phyloP scores from a whole-genome alignment of 1,140 invertebrate species.

The Parasteatoda tepidariorum region DNA sequence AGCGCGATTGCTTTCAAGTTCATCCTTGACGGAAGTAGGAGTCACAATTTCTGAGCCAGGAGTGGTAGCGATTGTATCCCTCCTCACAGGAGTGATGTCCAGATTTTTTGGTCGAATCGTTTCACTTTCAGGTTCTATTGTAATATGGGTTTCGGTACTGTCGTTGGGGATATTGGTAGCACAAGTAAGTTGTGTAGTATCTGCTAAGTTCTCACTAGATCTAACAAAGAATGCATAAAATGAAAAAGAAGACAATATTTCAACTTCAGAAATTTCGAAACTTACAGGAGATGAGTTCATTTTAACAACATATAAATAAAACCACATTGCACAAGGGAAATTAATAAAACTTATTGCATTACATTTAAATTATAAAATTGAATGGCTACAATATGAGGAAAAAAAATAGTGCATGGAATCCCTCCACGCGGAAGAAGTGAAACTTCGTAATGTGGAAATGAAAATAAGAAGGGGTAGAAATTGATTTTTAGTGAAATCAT shows the following conservation, averaged over 20 bases:
- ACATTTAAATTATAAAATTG: no score
- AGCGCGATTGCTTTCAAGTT: slow-evolving; percentile 40
- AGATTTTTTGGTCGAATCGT: slow-evolving; percentile 17
- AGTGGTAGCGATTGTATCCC: not conserved
- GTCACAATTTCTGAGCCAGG: slow-evolving; percentile 11
- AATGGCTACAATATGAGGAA: no score
- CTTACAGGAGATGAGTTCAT: no score
- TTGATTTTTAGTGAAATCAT: no score
- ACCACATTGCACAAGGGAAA: no score
- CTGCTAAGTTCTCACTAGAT: slow-evolving; percentile 37
- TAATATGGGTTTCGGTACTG: slow-evolving; percentile 39
- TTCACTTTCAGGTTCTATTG: slow-evolving; percentile 37
- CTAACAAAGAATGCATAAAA: slow-evolving; percentile 3
- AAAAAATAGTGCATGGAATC: no score
- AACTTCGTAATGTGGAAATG: no score
- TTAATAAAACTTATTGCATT: no score
- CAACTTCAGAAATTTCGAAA: not conserved
- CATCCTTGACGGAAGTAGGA: slow-evolving; percentile 29
- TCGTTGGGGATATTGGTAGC: slow-evolving; percentile 36
- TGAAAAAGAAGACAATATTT: not conserved
- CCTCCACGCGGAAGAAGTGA: no score
- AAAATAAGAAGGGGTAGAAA: no score
- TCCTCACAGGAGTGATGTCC: slow-evolving; percentile 7
- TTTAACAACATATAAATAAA: no score
- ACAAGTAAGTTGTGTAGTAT: slow-evolving; percentile 30